Conservation (phyloP, 2,888 invertebrate genomes). For the Timema cristinae region DNA sequence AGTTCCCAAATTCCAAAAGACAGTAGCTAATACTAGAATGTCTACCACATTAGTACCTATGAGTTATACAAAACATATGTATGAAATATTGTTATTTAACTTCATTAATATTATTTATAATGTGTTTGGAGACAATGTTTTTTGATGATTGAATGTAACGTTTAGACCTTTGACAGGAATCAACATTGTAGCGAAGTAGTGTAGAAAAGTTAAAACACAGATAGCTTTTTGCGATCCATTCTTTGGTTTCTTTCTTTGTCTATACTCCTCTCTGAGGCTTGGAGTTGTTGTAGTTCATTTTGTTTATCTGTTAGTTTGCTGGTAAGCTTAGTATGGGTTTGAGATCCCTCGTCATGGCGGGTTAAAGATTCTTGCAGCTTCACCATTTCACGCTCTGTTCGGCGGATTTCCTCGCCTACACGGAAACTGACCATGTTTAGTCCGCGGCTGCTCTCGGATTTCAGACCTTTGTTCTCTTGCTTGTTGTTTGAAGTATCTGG, state of each 20-base stretch:
- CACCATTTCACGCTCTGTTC: slow-evolving; percentile 61
- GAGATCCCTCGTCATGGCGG: slow-evolving; percentile 58
- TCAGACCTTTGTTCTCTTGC: slow-evolving; percentile 38
- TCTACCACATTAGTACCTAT: no score
- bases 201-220: slow-evolving; percentile 54
- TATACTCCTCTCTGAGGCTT: slow-evolving; percentile 59
- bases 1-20: no score
- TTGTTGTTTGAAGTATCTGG: background rate
- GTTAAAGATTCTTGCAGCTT: slow-evolving; percentile 61
- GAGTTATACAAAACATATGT: no score
- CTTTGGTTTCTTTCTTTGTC: slow-evolving; percentile 65
- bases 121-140: no score
- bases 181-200: no score
- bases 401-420: slow-evolving; percentile 65
- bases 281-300: slow-evolving; percentile 57
- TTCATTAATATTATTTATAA: no score
- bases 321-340: slow-evolving; percentile 58
- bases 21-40: no score
- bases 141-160: no score
- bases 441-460: slow-evolving; percentile 56
- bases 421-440: slow-evolving; percentile 70
- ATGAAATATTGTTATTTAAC: no score
- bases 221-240: slow-evolving; percentile 70
- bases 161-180: no score
- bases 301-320: slow-evolving; percentile 58